These are phyloP conservation scores for Pardalotus punctatus DNA, from an alignment of 2,113 vertebrate species.

Conservation along the genomic window DNA sequence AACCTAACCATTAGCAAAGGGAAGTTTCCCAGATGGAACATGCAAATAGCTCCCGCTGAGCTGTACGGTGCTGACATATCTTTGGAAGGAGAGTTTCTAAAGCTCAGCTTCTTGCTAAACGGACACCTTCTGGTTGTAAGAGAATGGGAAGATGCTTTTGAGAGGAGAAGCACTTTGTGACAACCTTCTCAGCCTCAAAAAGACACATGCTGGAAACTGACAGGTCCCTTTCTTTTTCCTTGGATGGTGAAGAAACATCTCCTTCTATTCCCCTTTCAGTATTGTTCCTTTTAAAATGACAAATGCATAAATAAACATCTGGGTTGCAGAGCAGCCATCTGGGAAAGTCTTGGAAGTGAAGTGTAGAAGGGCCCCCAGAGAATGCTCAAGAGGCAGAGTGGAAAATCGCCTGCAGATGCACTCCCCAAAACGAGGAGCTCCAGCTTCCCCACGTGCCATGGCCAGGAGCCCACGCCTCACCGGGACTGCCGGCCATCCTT, in stretches of 20 bases:
- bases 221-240: background rate
- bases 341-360: conserved; percentile 8
- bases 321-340: conserved; percentile 32
- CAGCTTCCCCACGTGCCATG: accelerated
- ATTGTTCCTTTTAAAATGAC: background rate
- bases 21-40: background rate
- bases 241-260: background rate
- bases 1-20: background rate
- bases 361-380: background rate
- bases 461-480: background rate
- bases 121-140: background rate
- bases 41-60: background rate
- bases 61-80: background rate
- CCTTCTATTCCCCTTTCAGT: background rate
- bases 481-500: background rate
- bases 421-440: background rate
- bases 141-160: background rate
- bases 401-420: background rate
- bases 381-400: background rate
- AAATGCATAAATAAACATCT: conserved; percentile 51
- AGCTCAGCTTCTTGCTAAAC: background rate
- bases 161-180: background rate
- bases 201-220: background rate
- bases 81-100: background rate
- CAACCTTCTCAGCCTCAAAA: background rate